Evolutionary conservation across 2,113 vertebrate genomes (phyloP).

Genomic region (Vimba vimba): DNA sequence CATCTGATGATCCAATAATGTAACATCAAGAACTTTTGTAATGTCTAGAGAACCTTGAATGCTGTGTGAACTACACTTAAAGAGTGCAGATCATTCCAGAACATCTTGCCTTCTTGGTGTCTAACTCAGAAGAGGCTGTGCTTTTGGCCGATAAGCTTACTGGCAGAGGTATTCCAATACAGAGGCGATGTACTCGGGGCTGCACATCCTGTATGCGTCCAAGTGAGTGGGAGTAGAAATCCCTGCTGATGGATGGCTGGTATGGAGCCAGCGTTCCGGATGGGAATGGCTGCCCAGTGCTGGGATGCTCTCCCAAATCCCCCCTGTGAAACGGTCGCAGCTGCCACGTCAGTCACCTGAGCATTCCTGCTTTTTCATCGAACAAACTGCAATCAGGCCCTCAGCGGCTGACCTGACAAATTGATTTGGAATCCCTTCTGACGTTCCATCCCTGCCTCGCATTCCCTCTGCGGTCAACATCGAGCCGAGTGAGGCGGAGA

Average conservation of each 20-base stretch:
- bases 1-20: background rate
- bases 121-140: constrained; percentile 69
- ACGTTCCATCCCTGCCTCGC: constrained; percentile 59
- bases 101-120: constrained; percentile 56
- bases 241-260: constrained; percentile 72
- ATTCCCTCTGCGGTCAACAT: constrained; percentile 45
- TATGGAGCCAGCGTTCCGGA: constrained; percentile 63
- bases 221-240: constrained; percentile 68
- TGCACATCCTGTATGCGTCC: constrained; percentile 66
- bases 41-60: background rate
- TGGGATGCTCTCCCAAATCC: constrained; percentile 67
- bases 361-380: constrained; percentile 66
- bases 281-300: constrained; percentile 55
- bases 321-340: constrained; percentile 69
- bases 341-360: constrained; percentile 76
- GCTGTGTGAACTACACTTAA: background rate
- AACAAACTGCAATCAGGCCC: constrained; percentile 67
- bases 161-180: constrained; percentile 56
- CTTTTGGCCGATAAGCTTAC: constrained; percentile 69
- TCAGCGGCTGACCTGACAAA: constrained; percentile 70
- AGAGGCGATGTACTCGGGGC: constrained; percentile 56
- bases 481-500: constrained; percentile 59
- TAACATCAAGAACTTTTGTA: background rate
- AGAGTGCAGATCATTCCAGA: background rate
- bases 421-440: constrained; percentile 74